Evolutionary conservation across 2,113 vertebrate genomes (phyloP).

Genomic region (Empidonax alnorum): DNA sequence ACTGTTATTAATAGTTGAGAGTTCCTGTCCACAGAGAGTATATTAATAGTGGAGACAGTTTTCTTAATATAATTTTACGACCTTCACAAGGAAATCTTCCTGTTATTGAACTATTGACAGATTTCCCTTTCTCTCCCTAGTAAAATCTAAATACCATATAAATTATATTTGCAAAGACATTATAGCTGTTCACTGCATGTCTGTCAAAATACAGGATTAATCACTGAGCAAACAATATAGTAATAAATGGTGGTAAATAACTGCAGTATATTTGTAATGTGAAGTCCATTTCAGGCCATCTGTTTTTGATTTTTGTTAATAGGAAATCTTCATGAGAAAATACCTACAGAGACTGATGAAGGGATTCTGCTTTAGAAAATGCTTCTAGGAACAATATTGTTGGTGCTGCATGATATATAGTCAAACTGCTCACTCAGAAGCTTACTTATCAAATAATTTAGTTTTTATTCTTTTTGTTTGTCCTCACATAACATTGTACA

Average conservation of each 20-base stretch:
- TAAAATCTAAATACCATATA: background rate
- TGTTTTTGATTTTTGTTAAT: background rate
- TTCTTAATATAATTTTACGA: background rate
- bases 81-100: background rate
- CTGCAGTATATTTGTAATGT: background rate
- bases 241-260: background rate
- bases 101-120: background rate
- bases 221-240: background rate
- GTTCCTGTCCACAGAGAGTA: background rate
- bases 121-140: background rate
- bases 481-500: background rate
- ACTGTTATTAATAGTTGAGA: background rate
- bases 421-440: background rate
- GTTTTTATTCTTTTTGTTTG: background rate
- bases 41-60: background rate
- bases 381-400: background rate
- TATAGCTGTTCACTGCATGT: background rate
- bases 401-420: background rate
- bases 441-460: background rate
- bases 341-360: background rate
- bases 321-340: background rate
- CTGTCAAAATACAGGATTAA: slow-evolving; percentile 37
- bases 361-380: background rate
- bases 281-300: background rate
- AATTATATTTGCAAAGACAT: background rate